Base-by-base conservation (phyloP, 1,140 invertebrate genomes). In the Zaprionus vittiger region DNA sequence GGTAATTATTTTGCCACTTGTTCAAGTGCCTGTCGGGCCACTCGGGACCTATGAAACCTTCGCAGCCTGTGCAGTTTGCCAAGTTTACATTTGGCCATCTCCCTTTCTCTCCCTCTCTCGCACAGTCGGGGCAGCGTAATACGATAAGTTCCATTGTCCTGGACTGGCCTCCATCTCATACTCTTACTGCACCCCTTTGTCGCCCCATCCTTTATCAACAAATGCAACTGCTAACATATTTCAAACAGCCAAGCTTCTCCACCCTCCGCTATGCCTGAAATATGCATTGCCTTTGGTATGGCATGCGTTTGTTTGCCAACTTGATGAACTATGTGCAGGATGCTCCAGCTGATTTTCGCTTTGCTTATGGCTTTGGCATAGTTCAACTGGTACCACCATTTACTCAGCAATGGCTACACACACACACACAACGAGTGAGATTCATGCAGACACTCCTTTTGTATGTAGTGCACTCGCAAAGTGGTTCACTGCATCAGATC, bases 1-100 rank as follows among this genome's bases (percentile, higher is more conserved):
- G 72, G 83, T 86, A 86, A 86, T 86, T 86, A 86, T 86, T 86
- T 86, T 82, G 66, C 83, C 77, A 86, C 72, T 82, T 82, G 77
- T 77, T 85, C 79, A 78, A 79, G 66, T 63, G 78, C 73, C 73
- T 80, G 20, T 22, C 20, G 47, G 20, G 47, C 20, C 47, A 52
- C 56, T 80, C 63, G 70, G 68, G 73, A 79, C 69, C 70, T 70
- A 20, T 55, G 17, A 24, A 20, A 37, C 17, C 34, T 24, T 55
- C 17, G 37, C 24, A 9, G 38, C 4, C 24, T 5, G 24, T 5
- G 24, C 24, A 26, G 24, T 54, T 31, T 49, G 52, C 56, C 71
- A 68, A 73, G 59, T 63, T 69, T 74, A 69, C 69, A 69, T 56
- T 62, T 61, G 57, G 49, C 72, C 38, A 64, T 59, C 15, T n/a